Conservation (phyloP, 2,888 invertebrate genomes). For the Rhagophthalmus giganteus region DNA sequence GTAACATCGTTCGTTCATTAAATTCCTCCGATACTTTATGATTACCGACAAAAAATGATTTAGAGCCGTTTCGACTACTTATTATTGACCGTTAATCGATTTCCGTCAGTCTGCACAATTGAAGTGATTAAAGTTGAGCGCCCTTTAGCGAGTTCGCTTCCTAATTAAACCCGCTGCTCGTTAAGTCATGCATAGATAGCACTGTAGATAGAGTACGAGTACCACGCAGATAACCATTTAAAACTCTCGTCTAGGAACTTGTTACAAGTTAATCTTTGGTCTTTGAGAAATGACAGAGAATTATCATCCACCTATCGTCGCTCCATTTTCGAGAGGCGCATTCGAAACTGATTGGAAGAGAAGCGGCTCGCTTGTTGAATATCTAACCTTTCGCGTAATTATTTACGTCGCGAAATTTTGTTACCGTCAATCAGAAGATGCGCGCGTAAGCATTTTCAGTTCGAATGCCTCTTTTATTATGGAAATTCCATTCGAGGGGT, state of each 20-base stretch:
- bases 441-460: conserved; percentile 20
- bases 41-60: no score
- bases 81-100: neutral
- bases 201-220: neutral
- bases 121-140: neutral
- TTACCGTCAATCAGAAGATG: conserved; percentile 17
- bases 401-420: conserved; percentile 16
- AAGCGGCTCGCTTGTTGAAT: neutral
- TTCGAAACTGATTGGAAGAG: conserved; percentile 2
- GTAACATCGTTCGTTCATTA: neutral
- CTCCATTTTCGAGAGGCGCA: neutral
- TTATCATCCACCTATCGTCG: conserved; percentile 9
- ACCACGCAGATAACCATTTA: conserved; percentile 5
- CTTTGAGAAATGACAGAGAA: conserved; percentile 12
- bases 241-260: conserved; percentile 8
- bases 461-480: conserved; percentile 26
- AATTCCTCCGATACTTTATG: neutral
- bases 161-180: conserved; percentile 1
- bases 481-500: conserved; percentile 26
- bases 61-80: neutral
- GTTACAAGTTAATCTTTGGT: conserved; percentile 12
- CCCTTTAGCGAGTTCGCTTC: neutral
- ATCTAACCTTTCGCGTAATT: neutral
- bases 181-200: conserved; percentile 1
- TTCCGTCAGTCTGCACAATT: neutral